phyloP scores from a whole-genome alignment of 1,140 invertebrate genomes.

The Rhizoglyphus robini region DNA sequence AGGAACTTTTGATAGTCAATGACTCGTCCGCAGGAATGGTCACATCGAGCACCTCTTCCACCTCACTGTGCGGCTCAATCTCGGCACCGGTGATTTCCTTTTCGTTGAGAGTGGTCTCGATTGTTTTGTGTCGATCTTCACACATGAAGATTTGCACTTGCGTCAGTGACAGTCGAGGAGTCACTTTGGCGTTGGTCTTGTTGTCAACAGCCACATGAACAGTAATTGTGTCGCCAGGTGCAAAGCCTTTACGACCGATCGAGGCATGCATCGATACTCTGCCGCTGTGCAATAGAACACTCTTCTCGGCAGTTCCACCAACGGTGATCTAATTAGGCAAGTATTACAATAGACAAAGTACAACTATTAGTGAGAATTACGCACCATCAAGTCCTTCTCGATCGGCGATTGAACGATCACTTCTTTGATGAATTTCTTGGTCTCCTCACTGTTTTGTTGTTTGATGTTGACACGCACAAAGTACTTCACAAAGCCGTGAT shows the following conservation, averaged over 20 bases:
- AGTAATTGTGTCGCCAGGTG: background rate
- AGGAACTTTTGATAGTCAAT: background rate
- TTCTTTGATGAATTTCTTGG: too few species aligned
- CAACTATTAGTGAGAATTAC: too few species aligned
- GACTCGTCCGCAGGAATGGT: background rate
- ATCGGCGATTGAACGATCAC: too few species aligned
- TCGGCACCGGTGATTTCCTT: background rate
- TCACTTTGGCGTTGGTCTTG: background rate
- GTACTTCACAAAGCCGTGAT: too few species aligned
- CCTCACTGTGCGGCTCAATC: background rate
- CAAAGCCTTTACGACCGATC: background rate
- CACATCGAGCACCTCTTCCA: background rate
- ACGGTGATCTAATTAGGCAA: background rate
- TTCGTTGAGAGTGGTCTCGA: too few species aligned
- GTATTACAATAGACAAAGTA: too few species aligned
- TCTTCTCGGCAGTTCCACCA: background rate
- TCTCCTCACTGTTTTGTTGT: background rate
- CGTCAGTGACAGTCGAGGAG: background rate
- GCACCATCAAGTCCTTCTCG: too few species aligned
- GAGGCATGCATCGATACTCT: too few species aligned
- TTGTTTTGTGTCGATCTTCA: too few species aligned
- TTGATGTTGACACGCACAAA: too few species aligned
- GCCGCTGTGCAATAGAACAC: too few species aligned
- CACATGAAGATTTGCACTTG: conserved; percentile 9
- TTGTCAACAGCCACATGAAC: background rate